phyloP scores from a whole-genome alignment of 1,140 invertebrate species.

The Drosophila baimaii region DNA sequence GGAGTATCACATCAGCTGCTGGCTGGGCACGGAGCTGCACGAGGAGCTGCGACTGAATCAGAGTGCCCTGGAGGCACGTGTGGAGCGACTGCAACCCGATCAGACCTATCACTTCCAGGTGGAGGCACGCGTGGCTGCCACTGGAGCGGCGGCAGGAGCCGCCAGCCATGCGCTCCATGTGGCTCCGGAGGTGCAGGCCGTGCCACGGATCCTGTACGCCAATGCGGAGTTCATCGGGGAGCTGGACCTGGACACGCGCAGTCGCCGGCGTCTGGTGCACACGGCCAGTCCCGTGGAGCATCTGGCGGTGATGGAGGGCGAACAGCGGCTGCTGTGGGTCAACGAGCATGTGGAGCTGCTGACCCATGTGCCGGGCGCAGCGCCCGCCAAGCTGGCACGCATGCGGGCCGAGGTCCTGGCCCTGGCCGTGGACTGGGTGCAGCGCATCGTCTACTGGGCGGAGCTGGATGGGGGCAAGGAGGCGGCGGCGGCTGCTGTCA shows the following conservation, averaged over 20 bases:
- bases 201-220: constrained; percentile 91
- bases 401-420: constrained; percentile 86
- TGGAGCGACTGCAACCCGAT: constrained; percentile 82
- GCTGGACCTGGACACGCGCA: constrained; percentile 89
- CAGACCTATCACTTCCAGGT: constrained; percentile 89
- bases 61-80: constrained; percentile 53
- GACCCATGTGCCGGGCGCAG: constrained; percentile 85
- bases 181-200: constrained; percentile 88
- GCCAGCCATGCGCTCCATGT: constrained; percentile 58
- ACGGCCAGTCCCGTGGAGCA: constrained; percentile 86
- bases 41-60: constrained; percentile 59
- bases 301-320: constrained; percentile 87
- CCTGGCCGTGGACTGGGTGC: constrained; percentile 93
- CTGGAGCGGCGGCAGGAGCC: constrained; percentile 87
- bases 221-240: constrained; percentile 89
- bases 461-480: constrained; percentile 85
- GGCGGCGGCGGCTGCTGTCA: constrained; percentile 55
- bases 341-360: constrained; percentile 92
- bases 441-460: constrained; percentile 91
- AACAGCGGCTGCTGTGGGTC: constrained; percentile 92
- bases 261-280: constrained; percentile 69
- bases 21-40: constrained; percentile 59
- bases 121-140: constrained; percentile 89
- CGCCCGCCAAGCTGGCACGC: constrained; percentile 87
- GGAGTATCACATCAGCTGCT: constrained; percentile 73